phyloP scores from a whole-genome alignment of 2,888 invertebrate genomes.

The Diarsia mendica region DNA sequence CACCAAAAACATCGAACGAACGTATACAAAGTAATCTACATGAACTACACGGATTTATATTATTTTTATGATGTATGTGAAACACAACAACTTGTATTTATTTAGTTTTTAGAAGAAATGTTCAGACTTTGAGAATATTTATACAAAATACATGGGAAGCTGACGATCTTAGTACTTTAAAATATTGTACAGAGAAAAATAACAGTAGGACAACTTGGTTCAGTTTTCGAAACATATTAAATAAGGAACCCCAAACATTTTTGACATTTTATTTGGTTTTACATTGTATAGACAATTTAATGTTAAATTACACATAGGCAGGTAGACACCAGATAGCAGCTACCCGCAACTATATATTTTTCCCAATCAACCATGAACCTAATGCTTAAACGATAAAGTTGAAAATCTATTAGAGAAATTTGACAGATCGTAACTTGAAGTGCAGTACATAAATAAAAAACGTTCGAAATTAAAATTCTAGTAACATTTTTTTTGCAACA shows the following conservation, averaged over 20 bases:
- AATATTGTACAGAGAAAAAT: not conserved
- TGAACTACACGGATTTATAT: slow-evolving; percentile 44
- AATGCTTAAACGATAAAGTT: no score
- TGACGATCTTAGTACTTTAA: slow-evolving; percentile 18
- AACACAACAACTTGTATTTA: slow-evolving; percentile 55
- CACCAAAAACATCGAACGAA: slow-evolving; percentile 66
- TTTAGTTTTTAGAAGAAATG: slow-evolving; percentile 52
- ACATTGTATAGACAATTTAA: not conserved
- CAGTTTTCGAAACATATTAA: not conserved
- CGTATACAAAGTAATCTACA: slow-evolving; percentile 63
- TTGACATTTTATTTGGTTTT: not conserved
- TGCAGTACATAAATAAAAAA: no score
- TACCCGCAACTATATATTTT: no score
- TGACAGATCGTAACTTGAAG: no score
- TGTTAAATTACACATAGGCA: no score
- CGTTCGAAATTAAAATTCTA: not conserved
- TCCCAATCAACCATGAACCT: no score
- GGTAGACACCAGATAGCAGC: no score
- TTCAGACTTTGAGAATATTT: slow-evolving; percentile 60
- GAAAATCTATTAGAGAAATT: no score
- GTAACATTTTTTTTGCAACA: not conserved
- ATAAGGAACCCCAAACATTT: not conserved
- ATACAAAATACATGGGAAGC: slow-evolving; percentile 31
- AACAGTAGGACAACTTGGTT: slow-evolving; percentile 9
- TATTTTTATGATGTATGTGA: slow-evolving; percentile 23